A percentile compares a stretch with the other conserved stretches of the same genome.
Conservation (phyloP, 2,888 invertebrate species). For the Psylliodes chrysocephalus region DNA sequence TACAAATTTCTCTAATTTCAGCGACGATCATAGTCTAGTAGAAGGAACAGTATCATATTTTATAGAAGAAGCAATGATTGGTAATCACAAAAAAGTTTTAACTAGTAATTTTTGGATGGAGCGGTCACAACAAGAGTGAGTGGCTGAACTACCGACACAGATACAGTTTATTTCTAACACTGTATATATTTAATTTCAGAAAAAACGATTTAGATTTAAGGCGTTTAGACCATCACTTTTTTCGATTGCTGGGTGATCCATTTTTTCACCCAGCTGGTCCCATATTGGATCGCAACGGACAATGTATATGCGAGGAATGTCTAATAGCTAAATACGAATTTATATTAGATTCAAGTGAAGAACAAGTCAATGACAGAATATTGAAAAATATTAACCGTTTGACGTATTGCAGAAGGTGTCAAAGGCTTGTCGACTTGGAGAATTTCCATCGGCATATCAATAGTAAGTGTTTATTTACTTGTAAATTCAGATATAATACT, state of each 20-base stretch:
- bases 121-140: constrained; percentile 56
- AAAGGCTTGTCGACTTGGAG: constrained; percentile 48
- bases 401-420: constrained; percentile 45
- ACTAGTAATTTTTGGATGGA: constrained; percentile 60
- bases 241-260: constrained; percentile 55
- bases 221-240: constrained; percentile 56
- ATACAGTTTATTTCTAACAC: too few species aligned
- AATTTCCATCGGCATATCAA: constrained; percentile 52
- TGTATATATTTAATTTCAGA: constrained; percentile 48
- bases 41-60: constrained; percentile 45
- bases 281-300: constrained; percentile 56
- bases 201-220: constrained; percentile 53
- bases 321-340: constrained; percentile 56
- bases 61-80: constrained; percentile 49
- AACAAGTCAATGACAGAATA: constrained; percentile 38
- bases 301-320: constrained; percentile 61
- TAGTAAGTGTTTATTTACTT: constrained; percentile 37
- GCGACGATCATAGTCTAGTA: constrained; percentile 45
- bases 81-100: constrained; percentile 55
- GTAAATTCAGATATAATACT: too few species aligned
- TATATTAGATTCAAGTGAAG: constrained; percentile 44
- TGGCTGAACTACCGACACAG: not conserved
- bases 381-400: constrained; percentile 40
- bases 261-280: constrained; percentile 54
- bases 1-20: too few species aligned